Base-by-base conservation (phyloP, 2,113 vertebrate species). In the Bucco capensis region DNA sequence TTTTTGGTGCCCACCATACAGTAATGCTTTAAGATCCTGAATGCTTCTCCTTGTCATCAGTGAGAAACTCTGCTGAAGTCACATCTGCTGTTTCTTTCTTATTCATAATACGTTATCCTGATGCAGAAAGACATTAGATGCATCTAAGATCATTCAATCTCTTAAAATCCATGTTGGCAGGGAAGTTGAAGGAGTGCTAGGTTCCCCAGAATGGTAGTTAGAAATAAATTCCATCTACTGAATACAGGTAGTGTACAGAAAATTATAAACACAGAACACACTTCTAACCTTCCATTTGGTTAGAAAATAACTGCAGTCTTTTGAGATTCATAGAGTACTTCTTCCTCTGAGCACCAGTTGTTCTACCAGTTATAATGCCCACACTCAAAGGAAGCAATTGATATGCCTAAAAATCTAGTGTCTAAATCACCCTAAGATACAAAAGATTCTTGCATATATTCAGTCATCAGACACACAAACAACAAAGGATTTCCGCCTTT, bases 401-500 rank as follows among this genome's bases (percentile, higher is more conserved):
- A 72, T 54, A 64, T 0, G 1, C 25, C 13, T 54, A 56, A 85
- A 87, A 85, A 50, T 15, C 3, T 0, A 17, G 31, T 23, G 28
- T 66, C 53, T 75, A 42, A 65, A 84, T 62, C 9, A 83, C 31
- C 17, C 17, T 27, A 60, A 24, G 44, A 58, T 42, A 82, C 5
- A 25, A 75, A 75, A 79, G 24, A 9, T 15, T 66, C 8, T 66
- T 22, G 58, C 16, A 62, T 6, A 61, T 0, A 3, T 6, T 46
- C 14, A 76, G 19, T 2, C 73, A 31, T 10, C 37, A 83, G 40
- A 30, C 18, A 51, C 0, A 56, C 40, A 77, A 56, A 66, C 13
- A 35, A 28, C 13, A 35, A 37, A 14, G 11, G 19, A 75, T 16
- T 84, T 44, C 27, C 83, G 60, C 28, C 51, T 49, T 67, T 54